Evolutionary conservation across 2,888 invertebrate genomes (phyloP).

Genomic region (Creontiades dilutus): DNA sequence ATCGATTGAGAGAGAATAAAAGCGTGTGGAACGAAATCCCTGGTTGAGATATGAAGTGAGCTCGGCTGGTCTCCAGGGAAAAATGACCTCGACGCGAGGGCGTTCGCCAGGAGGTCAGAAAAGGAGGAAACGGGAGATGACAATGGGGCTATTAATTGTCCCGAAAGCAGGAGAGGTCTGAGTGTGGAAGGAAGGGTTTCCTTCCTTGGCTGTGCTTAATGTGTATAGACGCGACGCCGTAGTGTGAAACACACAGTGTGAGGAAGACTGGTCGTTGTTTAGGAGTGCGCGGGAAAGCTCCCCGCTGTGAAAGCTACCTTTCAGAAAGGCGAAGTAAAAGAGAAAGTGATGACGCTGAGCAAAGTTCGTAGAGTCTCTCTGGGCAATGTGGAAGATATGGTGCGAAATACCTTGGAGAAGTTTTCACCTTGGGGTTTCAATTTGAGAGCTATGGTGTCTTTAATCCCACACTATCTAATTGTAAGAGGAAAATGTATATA

Average conservation of each 20-base stretch:
- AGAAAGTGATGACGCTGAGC: not conserved
- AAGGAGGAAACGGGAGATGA: not conserved
- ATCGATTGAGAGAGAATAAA: not conserved
- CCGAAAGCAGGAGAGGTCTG: not conserved
- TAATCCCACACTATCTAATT: not conserved
- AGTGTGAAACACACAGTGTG: not conserved
- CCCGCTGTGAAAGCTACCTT: slow-evolving; percentile 13
- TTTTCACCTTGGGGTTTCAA: not conserved
- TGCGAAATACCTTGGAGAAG: not conserved
- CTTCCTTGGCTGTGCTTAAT: not conserved
- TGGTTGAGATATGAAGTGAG: not conserved
- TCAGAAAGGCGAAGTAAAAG: not conserved
- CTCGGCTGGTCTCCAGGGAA: not conserved
- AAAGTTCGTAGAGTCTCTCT: not conserved
- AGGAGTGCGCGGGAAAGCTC: not conserved
- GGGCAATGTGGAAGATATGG: not conserved
- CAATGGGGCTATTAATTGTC: slow-evolving; percentile 32
- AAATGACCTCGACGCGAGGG: not conserved
- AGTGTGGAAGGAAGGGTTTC: not conserved
- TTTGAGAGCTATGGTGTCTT: not conserved
- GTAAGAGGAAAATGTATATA: too few species aligned
- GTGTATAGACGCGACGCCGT: not conserved
- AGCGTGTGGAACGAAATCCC: not conserved
- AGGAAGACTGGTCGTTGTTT: not conserved
- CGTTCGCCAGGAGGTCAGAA: not conserved